A percentile compares a stretch with the other conserved stretches of the same genome.
These are phyloP conservation scores for Aphyosemion australe DNA, from an alignment of 2,113 vertebrate species.

Conservation along the genomic window DNA sequence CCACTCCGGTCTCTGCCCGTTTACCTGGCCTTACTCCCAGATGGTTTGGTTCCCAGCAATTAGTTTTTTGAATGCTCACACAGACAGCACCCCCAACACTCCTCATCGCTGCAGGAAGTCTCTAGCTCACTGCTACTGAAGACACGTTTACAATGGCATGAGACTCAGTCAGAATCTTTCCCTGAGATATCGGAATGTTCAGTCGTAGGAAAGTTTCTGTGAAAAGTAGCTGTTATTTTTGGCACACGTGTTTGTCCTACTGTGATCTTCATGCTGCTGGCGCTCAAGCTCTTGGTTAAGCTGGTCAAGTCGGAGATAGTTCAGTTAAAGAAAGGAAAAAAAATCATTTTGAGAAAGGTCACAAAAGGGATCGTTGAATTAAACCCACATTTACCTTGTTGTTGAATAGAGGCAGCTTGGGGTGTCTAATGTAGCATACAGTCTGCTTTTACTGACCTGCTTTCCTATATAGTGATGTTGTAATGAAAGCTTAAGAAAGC, in stretches of 20 bases:
- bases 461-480: too few relatives aligned
- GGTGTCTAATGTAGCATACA: too few relatives aligned
- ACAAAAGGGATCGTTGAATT: too few relatives aligned
- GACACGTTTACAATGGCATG: constrained; percentile 51
- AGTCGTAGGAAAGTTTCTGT: constrained; percentile 57
- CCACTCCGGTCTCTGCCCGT: constrained; percentile 56
- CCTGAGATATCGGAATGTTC: constrained; percentile 49
- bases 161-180: constrained; percentile 39
- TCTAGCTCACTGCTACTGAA: constrained; percentile 51
- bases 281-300: constrained; percentile 47
- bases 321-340: background rate
- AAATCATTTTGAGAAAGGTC: background rate
- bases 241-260: constrained; percentile 31
- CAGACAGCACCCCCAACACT: constrained; percentile 1
- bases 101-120: constrained; percentile 40
- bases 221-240: constrained; percentile 69
- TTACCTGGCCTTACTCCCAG: constrained; percentile 72
- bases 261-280: constrained; percentile 54
- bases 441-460: too few relatives aligned
- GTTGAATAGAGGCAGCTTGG: too few relatives aligned
- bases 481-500: too few relatives aligned
- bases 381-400: too few relatives aligned
- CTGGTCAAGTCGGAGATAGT: constrained; percentile 1
- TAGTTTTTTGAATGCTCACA: constrained; percentile 67
- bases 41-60: constrained; percentile 73